Evolutionary conservation across 2,797 vertebrate species (phyloP).

Genomic region (Smutsia gigantea): DNA sequence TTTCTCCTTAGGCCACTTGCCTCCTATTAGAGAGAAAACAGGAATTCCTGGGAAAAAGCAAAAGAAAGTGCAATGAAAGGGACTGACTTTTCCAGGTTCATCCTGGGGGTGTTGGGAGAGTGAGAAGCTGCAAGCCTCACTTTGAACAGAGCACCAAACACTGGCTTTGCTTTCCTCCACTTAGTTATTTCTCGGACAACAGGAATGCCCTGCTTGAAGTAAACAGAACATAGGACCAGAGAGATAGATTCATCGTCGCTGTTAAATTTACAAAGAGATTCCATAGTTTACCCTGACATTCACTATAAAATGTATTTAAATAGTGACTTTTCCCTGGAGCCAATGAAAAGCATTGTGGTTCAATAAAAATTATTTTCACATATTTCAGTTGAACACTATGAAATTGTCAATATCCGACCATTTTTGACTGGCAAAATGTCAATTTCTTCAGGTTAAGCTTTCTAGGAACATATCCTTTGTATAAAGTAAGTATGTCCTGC

Average conservation of each 20-base stretch:
- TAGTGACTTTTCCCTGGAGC: background rate
- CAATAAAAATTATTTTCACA: slow-evolving; percentile 23
- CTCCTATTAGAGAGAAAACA: slow-evolving; percentile 4
- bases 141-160: background rate
- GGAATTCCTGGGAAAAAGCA: background rate
- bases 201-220: background rate
- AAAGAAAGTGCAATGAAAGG: background rate
- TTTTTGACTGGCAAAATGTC: background rate
- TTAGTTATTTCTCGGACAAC: background rate
- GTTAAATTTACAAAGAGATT: background rate
- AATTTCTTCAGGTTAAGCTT: slow-evolving; percentile 14
- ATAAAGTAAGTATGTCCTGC: background rate
- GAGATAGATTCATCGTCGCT: background rate
- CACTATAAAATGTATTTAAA: background rate
- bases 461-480: background rate
- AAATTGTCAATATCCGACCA: background rate
- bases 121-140: background rate
- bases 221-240: background rate
- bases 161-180: background rate
- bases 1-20: background rate
- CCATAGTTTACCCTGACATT: background rate
- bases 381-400: background rate
- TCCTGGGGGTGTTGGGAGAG: background rate
- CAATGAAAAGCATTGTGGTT: background rate
- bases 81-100: background rate